These are phyloP conservation scores for Arizona elegans DNA, from an alignment of 2,113 vertebrate genomes.

Conservation along the genomic window DNA sequence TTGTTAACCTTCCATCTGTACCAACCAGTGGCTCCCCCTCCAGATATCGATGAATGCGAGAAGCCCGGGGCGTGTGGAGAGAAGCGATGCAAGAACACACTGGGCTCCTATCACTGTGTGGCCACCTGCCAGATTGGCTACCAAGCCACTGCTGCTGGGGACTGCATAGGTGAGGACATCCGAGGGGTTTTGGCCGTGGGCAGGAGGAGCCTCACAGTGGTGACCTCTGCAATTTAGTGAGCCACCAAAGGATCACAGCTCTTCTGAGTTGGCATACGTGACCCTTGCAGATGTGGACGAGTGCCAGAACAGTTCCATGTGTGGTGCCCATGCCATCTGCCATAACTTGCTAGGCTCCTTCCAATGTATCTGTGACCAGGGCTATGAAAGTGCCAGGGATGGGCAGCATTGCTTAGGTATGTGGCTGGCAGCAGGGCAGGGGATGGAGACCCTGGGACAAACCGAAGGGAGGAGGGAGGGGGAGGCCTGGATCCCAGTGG, in stretches of 20 bases:
- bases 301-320: constrained; percentile 75
- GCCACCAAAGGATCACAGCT: background rate
- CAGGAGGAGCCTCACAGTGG: background rate
- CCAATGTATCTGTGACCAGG: constrained; percentile 83
- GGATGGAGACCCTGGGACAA: background rate
- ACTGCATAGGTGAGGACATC: constrained; percentile 73
- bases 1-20: background rate
- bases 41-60: constrained; percentile 85
- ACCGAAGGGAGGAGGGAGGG: background rate
- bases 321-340: constrained; percentile 76
- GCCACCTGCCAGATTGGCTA: constrained; percentile 78
- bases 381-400: constrained; percentile 71
- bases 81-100: constrained; percentile 81
- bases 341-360: constrained; percentile 81
- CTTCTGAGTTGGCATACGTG: background rate
- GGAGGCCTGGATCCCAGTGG: background rate
- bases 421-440: constrained; percentile 12
- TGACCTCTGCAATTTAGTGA: too few species aligned
- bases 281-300: constrained; percentile 77
- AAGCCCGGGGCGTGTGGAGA: constrained; percentile 71
- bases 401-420: constrained; percentile 76
- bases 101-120: constrained; percentile 83
- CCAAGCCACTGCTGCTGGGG: constrained; percentile 47
- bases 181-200: background rate
- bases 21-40: background rate